Conservation (phyloP, 2,113 vertebrate species). For the Etheostoma cragini region DNA sequence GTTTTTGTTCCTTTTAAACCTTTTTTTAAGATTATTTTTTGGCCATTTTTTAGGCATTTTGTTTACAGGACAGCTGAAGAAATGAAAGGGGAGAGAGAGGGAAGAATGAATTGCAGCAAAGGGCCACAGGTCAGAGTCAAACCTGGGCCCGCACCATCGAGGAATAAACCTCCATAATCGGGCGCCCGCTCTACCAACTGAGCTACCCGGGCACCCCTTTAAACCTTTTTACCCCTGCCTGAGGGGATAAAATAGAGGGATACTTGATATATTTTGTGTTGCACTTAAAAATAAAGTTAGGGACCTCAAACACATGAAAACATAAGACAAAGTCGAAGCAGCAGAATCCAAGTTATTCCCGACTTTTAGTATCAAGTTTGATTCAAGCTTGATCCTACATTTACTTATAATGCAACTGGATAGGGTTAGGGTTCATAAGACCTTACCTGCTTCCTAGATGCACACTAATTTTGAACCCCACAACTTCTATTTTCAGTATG, state of each 20-base stretch:
- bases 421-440: background rate
- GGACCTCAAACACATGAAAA: background rate
- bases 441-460: background rate
- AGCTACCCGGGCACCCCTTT: too few species aligned
- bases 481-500: background rate
- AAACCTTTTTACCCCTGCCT: background rate
- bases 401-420: background rate
- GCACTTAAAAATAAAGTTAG: background rate
- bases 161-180: too few species aligned
- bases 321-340: background rate
- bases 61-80: too few species aligned
- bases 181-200: too few species aligned
- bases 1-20: background rate
- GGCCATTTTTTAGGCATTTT: too few species aligned
- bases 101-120: too few species aligned
- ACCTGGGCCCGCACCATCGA: too few species aligned
- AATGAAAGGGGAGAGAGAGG: too few species aligned
- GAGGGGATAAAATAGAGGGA: background rate
- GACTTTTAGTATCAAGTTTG: background rate
- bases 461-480: background rate
- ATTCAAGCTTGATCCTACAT: background rate
- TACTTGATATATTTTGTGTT: background rate
- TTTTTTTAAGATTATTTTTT: too few species aligned
- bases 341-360: background rate
- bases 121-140: too few species aligned